Conservation (phyloP, 2,113 vertebrate genomes). For the Urocolius indicus region DNA sequence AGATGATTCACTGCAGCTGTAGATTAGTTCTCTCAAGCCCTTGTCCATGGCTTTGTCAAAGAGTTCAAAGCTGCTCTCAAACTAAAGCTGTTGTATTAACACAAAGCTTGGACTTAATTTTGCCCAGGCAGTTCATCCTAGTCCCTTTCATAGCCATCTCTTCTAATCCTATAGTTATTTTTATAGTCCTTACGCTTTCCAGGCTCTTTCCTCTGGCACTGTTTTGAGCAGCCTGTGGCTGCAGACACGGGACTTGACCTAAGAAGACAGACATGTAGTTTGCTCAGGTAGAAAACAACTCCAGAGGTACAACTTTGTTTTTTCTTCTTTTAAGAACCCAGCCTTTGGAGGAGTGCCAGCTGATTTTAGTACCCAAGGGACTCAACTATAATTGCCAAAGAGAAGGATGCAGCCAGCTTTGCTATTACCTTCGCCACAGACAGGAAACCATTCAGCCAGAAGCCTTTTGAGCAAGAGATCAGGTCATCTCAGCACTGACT, state of each 20-base stretch:
- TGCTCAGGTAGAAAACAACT: not conserved
- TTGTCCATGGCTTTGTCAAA: rapidly evolving
- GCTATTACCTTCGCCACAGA: not conserved
- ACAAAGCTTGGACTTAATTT: not conserved
- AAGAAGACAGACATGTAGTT: not conserved
- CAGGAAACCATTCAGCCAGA: conserved; percentile 28
- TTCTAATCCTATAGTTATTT: not conserved
- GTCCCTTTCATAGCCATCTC: not conserved
- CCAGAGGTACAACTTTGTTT: not conserved
- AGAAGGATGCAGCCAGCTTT: conserved; percentile 1
- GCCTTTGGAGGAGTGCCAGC: not conserved
- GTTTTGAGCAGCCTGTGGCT: not conserved
- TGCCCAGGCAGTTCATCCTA: not conserved
- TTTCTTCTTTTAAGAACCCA: not conserved
- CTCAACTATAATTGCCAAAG: not conserved
- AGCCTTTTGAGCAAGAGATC: not conserved
- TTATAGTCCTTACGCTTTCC: not conserved
- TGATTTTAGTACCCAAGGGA: not conserved
- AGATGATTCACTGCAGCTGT: not conserved
- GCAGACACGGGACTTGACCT: rapidly evolving
- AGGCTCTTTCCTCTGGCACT: not conserved
- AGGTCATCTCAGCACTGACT: not conserved
- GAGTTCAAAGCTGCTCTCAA: not conserved
- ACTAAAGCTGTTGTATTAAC: not conserved
- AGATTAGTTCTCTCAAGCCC: not conserved